Evolutionary conservation across 2,888 invertebrate species (phyloP).

Genomic region (Metopia argyrocephala): DNA sequence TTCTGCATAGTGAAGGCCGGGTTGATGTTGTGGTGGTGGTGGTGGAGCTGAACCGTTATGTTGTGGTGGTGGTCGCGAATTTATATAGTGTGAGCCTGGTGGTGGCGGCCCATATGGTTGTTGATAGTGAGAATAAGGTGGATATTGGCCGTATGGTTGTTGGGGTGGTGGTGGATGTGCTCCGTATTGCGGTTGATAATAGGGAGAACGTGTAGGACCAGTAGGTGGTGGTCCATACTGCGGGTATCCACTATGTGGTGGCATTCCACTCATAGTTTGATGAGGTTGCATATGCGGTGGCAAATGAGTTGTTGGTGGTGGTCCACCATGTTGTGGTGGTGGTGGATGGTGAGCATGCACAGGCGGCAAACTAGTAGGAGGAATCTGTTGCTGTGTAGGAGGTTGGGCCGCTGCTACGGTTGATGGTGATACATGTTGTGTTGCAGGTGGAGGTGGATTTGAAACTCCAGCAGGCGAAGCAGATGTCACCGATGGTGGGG

Average conservation of each 20-base stretch:
- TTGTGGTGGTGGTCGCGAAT: slow-evolving; percentile 73
- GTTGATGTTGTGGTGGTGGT: slow-evolving; percentile 69
- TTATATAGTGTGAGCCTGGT: slow-evolving; percentile 75
- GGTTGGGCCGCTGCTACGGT: slow-evolving; percentile 47
- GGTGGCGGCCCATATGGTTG: slow-evolving; percentile 76
- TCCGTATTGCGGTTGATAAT: slow-evolving; percentile 78
- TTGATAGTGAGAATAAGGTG: slow-evolving; percentile 77
- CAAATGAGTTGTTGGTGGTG: slow-evolving; percentile 80
- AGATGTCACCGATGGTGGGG: slow-evolving; percentile 34
- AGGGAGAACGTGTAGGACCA: slow-evolving; percentile 76
- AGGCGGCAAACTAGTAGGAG: slow-evolving; percentile 65
- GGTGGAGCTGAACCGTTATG: slow-evolving; percentile 68
- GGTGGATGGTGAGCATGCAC: slow-evolving; percentile 72
- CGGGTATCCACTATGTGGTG: slow-evolving; percentile 75
- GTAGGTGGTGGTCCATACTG: slow-evolving; percentile 76
- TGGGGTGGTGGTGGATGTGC: slow-evolving; percentile 74
- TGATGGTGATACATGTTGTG: slow-evolving; percentile 48
- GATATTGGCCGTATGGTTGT: slow-evolving; percentile 75
- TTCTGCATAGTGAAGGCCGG: slow-evolving; percentile 67
- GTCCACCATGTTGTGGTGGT: slow-evolving; percentile 66
- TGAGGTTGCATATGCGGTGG: slow-evolving; percentile 71
- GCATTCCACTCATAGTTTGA: slow-evolving; percentile 76
- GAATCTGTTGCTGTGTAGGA: slow-evolving; percentile 61
- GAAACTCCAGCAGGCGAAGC: slow-evolving; percentile 34
- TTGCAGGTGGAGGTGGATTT: slow-evolving; percentile 54